Base-by-base conservation (phyloP, 1,140 invertebrate genomes). In the Maconellicoccus hirsutus region DNA sequence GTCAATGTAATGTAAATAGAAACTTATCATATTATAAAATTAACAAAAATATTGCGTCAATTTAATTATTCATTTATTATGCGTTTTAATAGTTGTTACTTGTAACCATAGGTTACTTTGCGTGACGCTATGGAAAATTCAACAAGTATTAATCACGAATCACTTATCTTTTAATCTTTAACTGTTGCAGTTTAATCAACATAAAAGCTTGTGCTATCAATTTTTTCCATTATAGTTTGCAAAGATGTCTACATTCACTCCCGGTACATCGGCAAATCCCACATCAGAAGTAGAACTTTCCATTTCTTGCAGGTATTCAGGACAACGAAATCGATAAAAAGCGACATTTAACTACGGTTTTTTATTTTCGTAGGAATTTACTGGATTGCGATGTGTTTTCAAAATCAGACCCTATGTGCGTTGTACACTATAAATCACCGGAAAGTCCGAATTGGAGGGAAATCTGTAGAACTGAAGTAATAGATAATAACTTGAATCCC, bases 361-460 rank as follows among this genome's bases (percentile, higher is more conserved):
- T 59, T 72, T 59, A 33, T 69, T 63, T 75, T 73, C 70, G 80
- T 76, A 83, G 82, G 72, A 81, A 84, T 75, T 76, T 87, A 10
- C 71, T 81, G 16, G 84, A 86, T 73, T 81, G 80, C 74, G 85
- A 87, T 79, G 78, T 84, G 14, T 80, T 84, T 69, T 86, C 84
- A 1, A 85, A 85, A 74, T 85, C 84, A 59, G 86, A 87, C 76
- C 86, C 86, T n/a, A 83, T 84, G 78, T 83, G 81, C 76, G 81
- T 85, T 7, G 77, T 86, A 0, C 84, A 77, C 71, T 77, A 83
- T 72, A 77, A 80, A 70, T 78, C 80, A 14, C 77, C 79, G 72
- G 79, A 79, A 72, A 71, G 71, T 2, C 79, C 78, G n/a, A 75
- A 80, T 23, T 85, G 82, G 82, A 75, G 78, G 38, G 83, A 86